Evolutionary conservation across 2,888 invertebrate species (phyloP).

Genomic region (Nomada fabriciana): DNA sequence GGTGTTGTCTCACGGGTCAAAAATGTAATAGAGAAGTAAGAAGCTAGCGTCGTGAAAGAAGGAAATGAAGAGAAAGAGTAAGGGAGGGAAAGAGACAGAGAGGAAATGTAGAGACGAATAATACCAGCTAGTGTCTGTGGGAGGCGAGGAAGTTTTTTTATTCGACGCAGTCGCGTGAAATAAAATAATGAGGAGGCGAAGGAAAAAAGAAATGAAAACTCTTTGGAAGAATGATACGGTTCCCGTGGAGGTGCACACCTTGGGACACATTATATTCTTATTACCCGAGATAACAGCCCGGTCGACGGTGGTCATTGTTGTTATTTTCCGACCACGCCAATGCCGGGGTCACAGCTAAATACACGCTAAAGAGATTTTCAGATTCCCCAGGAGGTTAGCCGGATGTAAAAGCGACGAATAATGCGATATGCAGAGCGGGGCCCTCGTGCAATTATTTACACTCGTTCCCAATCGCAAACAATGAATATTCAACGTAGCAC

Average conservation of each 20-base stretch:
- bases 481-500: constrained; percentile 45
- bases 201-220: constrained; percentile 52
- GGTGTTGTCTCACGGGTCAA: constrained; percentile 37
- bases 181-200: constrained; percentile 73
- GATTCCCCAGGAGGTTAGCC: constrained; percentile 24
- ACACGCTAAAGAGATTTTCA: constrained; percentile 48
- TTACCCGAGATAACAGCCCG: constrained; percentile 31
- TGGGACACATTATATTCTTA: constrained; percentile 51
- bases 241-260: constrained; percentile 26
- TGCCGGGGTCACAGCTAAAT: constrained; percentile 46
- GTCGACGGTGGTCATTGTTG: constrained; percentile 24
- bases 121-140: constrained; percentile 1
- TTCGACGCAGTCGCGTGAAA: constrained; percentile 68
- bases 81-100: constrained; percentile 10
- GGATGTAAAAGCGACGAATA: constrained; percentile 39
- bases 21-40: constrained; percentile 39
- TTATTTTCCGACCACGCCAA: constrained; percentile 47
- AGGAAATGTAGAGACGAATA: constrained; percentile 28
- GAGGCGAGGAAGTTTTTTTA: constrained; percentile 60
- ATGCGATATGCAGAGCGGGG: constrained; percentile 1
- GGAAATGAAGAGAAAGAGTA: constrained; percentile 9
- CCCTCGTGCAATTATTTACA: constrained; percentile 48
- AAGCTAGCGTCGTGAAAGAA: constrained; percentile 17
- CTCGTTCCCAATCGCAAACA: constrained; percentile 30
- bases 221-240: constrained; percentile 54